Conservation (phyloP, 2,113 vertebrate species). For the Abramis brama region DNA sequence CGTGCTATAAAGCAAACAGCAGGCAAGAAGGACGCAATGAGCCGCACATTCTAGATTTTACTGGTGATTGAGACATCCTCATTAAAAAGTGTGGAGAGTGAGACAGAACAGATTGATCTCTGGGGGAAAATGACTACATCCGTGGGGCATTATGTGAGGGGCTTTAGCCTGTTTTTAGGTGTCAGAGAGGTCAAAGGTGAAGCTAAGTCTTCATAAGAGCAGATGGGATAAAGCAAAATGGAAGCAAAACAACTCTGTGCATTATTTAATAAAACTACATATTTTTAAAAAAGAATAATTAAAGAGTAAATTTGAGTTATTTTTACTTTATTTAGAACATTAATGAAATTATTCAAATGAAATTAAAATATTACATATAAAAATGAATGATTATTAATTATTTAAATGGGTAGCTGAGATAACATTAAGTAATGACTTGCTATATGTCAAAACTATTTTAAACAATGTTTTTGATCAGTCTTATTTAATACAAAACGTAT, state of each 20-base stretch:
- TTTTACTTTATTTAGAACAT: no score
- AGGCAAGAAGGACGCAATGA: conserved; percentile 5
- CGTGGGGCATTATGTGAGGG: background rate
- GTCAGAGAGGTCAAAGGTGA: conserved; percentile 49
- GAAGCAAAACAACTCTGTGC: background rate
- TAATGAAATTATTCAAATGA: no score
- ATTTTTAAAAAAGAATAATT: background rate
- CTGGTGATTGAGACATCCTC: conserved; percentile 56
- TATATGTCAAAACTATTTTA: background rate
- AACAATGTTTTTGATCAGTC: background rate
- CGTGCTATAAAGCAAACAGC: conserved; percentile 29
- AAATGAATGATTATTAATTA: background rate
- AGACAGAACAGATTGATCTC: background rate
- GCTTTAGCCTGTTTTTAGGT: conserved; percentile 10
- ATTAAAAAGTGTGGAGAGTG: conserved; percentile 22
- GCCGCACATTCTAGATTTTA: conserved; percentile 37
- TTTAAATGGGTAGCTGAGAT: background rate
- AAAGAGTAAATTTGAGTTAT: background rate
- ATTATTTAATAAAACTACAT: background rate
- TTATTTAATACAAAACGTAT: background rate
- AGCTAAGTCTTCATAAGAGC: conserved; percentile 25
- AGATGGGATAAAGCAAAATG: background rate
- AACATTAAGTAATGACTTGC: background rate
- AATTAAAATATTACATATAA: no score
- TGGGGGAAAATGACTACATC: background rate